phyloP scores from a whole-genome alignment of 2,113 vertebrate species.

The Clarias batrachus region DNA sequence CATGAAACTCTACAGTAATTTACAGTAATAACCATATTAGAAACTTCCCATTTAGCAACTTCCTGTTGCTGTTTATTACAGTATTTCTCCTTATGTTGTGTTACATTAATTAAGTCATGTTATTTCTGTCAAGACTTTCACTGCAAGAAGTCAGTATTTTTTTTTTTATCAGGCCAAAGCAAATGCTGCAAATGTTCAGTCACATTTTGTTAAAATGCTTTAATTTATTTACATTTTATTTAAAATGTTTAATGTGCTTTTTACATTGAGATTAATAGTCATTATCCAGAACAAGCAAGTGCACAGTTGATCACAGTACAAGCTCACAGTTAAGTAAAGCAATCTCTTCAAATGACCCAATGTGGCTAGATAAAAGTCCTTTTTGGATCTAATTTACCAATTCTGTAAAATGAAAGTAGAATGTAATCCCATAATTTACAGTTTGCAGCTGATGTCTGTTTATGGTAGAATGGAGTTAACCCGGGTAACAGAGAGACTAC shows the following conservation, averaged over 20 bases:
- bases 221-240: neutral
- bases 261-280: neutral
- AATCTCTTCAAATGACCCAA: constrained; percentile 21
- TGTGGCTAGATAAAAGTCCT: constrained; percentile 21
- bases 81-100: neutral
- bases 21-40: too few relatives aligned
- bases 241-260: neutral
- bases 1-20: too few relatives aligned
- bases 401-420: constrained; percentile 53
- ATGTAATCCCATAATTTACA: constrained; percentile 53
- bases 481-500: constrained; percentile 57
- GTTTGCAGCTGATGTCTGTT: constrained; percentile 67
- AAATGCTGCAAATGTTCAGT: neutral
- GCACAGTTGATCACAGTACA: constrained; percentile 4
- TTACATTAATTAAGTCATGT: neutral
- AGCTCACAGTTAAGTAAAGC: neutral
- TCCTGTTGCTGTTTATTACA: neutral
- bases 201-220: neutral
- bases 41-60: neutral
- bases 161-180: neutral
- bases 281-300: neutral
- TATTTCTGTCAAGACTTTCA: neutral
- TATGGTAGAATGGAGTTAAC: constrained; percentile 49
- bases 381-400: constrained; percentile 66
- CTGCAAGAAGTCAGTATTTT: neutral